Percentiles rank a stretch among this genome's conserved stretches.
phyloP scores from a whole-genome alignment of 92 coral and sea anemone species.

The Umimayanthus chanpuru region DNA sequence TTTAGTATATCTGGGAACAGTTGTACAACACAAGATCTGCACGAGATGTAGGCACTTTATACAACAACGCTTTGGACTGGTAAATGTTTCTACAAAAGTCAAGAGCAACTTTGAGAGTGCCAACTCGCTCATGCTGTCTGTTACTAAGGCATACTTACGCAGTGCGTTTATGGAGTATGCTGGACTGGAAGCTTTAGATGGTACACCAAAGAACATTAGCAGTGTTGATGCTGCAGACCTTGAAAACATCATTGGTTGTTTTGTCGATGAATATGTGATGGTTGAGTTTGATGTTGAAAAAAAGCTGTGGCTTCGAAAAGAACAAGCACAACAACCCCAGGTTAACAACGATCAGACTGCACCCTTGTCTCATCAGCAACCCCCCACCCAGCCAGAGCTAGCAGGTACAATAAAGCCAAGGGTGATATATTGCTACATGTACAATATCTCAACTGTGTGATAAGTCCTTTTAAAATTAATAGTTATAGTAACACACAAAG shows the following conservation, averaged over 20 bases:
- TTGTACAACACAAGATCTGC: constrained; percentile 48
- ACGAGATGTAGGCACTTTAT: constrained; percentile 65
- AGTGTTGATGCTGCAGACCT: constrained; percentile 38
- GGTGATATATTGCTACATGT: background rate
- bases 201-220: constrained; percentile 32
- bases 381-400: background rate
- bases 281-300: constrained; percentile 62
- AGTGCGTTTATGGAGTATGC: constrained; percentile 61
- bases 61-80: constrained; percentile 58
- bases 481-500: background rate
- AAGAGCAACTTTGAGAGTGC: constrained; percentile 56
- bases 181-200: constrained; percentile 47
- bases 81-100: constrained; percentile 53
- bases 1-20: constrained; percentile 63
- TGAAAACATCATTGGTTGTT: constrained; percentile 39
- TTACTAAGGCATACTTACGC: constrained; percentile 58
- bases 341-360: background rate
- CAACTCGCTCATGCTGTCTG: constrained; percentile 50
- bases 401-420: background rate
- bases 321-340: constrained; percentile 20
- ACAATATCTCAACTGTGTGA: background rate
- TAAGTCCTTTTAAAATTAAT: background rate
- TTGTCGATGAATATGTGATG: constrained; percentile 64
- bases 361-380: background rate
- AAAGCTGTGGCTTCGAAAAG: background rate